Percentiles rank a stretch among this genome's conserved stretches.
These are phyloP conservation scores for Balaeniceps rex DNA, from an alignment of 2,113 vertebrate species.

Conservation along the genomic window DNA sequence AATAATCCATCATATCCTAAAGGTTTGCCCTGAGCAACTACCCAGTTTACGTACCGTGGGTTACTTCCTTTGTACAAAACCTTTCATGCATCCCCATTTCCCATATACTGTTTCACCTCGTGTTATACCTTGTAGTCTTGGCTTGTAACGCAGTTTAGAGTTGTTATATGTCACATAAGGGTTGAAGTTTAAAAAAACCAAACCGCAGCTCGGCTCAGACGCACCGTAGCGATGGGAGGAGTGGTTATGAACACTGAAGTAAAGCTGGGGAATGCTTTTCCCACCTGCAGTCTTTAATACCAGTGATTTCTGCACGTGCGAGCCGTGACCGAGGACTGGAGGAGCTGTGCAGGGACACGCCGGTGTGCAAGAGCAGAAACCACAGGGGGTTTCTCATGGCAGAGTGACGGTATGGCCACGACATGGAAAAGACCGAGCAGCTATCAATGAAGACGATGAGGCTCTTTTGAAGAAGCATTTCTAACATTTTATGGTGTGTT, in stretches of 20 bases:
- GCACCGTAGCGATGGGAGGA: background rate
- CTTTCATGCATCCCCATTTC: constrained; percentile 23
- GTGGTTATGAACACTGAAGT: rapidly evolving
- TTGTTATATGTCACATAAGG: background rate
- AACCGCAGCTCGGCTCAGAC: background rate
- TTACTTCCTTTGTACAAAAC: constrained; percentile 28
- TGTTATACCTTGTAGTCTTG: constrained; percentile 27
- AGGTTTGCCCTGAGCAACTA: constrained; percentile 7
- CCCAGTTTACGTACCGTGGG: background rate
- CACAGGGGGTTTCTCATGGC: background rate
- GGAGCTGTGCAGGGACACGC: background rate
- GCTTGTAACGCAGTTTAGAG: background rate
- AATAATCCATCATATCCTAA: constrained; percentile 40
- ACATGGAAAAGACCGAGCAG: rapidly evolving
- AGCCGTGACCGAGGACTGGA: background rate
- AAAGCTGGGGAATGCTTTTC: background rate
- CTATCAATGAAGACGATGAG: rapidly evolving
- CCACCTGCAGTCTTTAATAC: background rate
- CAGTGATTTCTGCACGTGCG: background rate
- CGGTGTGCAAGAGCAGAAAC: background rate
- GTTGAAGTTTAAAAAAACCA: constrained; percentile 16
- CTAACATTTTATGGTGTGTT: background rate
- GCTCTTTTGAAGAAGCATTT: background rate
- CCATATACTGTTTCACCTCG: constrained; percentile 19
- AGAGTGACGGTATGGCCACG: background rate